Evolutionary conservation across 2,113 vertebrate species (phyloP).

Genomic region (Xenopus borealis): DNA sequence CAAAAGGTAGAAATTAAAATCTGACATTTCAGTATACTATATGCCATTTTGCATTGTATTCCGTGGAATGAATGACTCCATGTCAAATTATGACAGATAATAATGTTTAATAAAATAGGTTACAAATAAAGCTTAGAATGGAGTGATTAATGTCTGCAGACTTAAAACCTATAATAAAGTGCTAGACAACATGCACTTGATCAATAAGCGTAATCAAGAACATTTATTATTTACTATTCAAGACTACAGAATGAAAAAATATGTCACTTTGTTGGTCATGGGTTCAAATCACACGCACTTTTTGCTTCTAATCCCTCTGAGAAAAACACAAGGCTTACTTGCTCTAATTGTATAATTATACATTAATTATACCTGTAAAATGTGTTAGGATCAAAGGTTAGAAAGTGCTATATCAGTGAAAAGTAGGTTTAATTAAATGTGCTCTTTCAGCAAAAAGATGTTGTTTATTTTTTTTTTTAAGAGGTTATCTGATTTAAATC

Average conservation of each 20-base stretch:
- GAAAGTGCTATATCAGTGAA: conserved; percentile 10
- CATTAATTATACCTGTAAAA: conserved; percentile 31
- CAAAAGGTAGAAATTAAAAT: no score
- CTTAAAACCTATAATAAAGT: neutral
- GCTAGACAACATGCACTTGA: neutral
- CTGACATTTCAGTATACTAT: no score
- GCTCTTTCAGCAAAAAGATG: neutral
- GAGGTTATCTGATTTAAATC: neutral
- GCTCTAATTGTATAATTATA: conserved; percentile 32
- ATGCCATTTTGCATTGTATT: no score
- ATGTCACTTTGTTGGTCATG: neutral
- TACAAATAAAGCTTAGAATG: no score
- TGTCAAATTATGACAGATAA: no score
- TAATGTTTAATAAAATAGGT: no score
- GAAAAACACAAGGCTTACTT: neutral
- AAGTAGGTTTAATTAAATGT: conserved; percentile 37
- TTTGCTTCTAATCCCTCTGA: conserved; percentile 3
- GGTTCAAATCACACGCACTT: neutral
- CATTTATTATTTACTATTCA: neutral
- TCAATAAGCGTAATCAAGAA: conserved; percentile 13
- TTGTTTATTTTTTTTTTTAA: conserved; percentile 8
- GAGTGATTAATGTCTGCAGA: no score
- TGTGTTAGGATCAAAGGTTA: conserved; percentile 30
- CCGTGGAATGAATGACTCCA: no score
- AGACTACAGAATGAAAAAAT: neutral